A percentile compares a stretch with the other conserved stretches of the same genome.
phyloP scores from a whole-genome alignment of 2,888 invertebrate species.

The Rosalia funebris region DNA sequence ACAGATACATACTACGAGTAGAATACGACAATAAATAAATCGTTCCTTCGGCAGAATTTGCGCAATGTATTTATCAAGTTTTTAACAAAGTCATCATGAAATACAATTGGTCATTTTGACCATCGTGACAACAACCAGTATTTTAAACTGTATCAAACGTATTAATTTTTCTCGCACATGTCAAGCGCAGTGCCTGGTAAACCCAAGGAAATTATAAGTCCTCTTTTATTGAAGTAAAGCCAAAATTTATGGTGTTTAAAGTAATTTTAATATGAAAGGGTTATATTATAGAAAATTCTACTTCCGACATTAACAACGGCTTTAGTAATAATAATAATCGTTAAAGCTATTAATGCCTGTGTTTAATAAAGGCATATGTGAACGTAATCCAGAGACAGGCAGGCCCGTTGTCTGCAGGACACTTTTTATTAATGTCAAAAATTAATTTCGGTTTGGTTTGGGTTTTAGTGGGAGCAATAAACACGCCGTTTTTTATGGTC shows the following conservation, averaged over 20 bases:
- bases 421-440: slow-evolving; percentile 25
- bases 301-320: slow-evolving; percentile 50
- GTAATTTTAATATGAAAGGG: slow-evolving; percentile 42
- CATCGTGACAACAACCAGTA: slow-evolving; percentile 44
- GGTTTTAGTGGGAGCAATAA: slow-evolving; percentile 1
- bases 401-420: slow-evolving; percentile 18
- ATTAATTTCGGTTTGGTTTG: slow-evolving; percentile 15
- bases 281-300: slow-evolving; percentile 47
- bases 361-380: slow-evolving; percentile 29
- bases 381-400: slow-evolving; percentile 24
- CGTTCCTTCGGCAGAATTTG: no score
- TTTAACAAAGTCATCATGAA: no score
- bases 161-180: slow-evolving; percentile 46
- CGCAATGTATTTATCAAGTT: no score
- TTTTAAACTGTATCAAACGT: slow-evolving; percentile 42
- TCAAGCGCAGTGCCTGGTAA: slow-evolving; percentile 28
- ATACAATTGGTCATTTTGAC: not conserved
- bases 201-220: slow-evolving; percentile 17
- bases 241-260: slow-evolving; percentile 34
- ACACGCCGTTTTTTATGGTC: no score
- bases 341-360: slow-evolving; percentile 39
- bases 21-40: no score
- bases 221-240: slow-evolving; percentile 29
- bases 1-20: no score
- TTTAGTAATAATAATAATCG: slow-evolving; percentile 43